Evolutionary conservation across 2,113 vertebrate genomes (phyloP), one percentile per base, ranked within the genome.

Genomic region (Tylochromis polylepis): DNA sequence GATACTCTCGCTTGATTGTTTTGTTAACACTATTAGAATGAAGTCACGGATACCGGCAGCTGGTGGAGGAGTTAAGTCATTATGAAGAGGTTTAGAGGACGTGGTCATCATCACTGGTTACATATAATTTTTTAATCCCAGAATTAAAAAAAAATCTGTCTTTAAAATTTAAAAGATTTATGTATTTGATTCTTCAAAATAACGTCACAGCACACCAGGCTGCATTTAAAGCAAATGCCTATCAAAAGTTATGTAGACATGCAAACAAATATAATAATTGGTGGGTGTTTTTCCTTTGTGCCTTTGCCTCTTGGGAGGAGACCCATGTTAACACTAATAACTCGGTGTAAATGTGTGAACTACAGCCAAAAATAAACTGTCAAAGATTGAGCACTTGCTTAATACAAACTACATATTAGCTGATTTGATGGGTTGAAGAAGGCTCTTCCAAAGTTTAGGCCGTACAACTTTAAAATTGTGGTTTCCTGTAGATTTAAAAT

Each of bases 21-120:
- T 41, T 41, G 38, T 41, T 41, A 41, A 41, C 10, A 5, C 38
- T 5, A 41, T 12, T 43, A 12, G 34, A 34, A 34, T 34, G 34
- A 34, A 7, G 8, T 34, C 34, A 34, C 34, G 2, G 34, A 8
- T 34, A 8, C 6, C 6, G 6, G 41, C 38, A 11, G 36, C 36
- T 38, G 36, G 3, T 38, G 36, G 36, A 38, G 36, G 36, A 38
- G 36, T 38, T 10, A 38, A 11, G 11, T 5, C 11, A 12, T 41
- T 41, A 41, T 41, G 11, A 2, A 11, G 38, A 3, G 11, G 11
- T 41, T 41, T 41, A 41, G 38, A 41, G 60, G 34, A 38, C 0
- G 4, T 41, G n/a, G n/a, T n/a, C n/a, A n/a, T n/a, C n/a, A n/a
- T n/a, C 11, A 14, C 5, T 0, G 2, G 11, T 38, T 65, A 65